Evolutionary conservation across 1,140 invertebrate genomes (phyloP), one percentile per base, ranked within the genome.

Genomic region (Laupala kohalensis): DNA sequence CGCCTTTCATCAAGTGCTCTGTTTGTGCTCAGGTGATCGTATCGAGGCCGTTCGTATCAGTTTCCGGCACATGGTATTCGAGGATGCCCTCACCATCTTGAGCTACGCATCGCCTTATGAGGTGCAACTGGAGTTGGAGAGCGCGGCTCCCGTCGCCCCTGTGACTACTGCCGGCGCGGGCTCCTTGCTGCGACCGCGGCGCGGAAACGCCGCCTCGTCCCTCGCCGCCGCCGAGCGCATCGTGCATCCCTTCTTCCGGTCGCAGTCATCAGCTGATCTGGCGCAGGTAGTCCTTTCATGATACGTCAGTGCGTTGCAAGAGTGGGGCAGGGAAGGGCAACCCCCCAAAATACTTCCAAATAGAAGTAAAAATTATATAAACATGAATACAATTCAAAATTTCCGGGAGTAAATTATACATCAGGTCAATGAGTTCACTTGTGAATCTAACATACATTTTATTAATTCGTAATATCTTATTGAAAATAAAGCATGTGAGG

Each of bases 81-180:
- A 96, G 80, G 94, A 97, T 77, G 94, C 94, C 0, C 79, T 95
- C 53, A 90, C 92, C 1, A 93, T 97, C 73, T 81, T 97, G 5
- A 93, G 92, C 70, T 93, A 95, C 73, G 93, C 94, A 2, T 95
- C 93, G n/a, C 94, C 94, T 0, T 96, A 96, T 77, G 92, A 93
- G 74, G 89, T 94, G 2, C 84, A 86, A 63, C 80, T 92, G 6
- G 86, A 89, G 75, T 85, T 91, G n/a, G 84, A 87, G 71, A 87
- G 81, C 75, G 81, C 69, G 71, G 64, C 71, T 53, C 71, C 70
- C 69, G n/a, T n/a, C n/a, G 69, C 71, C 75, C 73, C 37, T 75
- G 81, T 82, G 79, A 84, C 83, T 77, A 85, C 76, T 71, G 78
- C 78, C 12, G 81, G 73, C 77, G 67, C 82, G 75, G 74, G 84